Percentiles rank a stretch among this genome's conserved stretches.
Evolutionary conservation across 2,797 vertebrate genomes (phyloP).

Genomic region (Rhinichthys osculus): DNA sequence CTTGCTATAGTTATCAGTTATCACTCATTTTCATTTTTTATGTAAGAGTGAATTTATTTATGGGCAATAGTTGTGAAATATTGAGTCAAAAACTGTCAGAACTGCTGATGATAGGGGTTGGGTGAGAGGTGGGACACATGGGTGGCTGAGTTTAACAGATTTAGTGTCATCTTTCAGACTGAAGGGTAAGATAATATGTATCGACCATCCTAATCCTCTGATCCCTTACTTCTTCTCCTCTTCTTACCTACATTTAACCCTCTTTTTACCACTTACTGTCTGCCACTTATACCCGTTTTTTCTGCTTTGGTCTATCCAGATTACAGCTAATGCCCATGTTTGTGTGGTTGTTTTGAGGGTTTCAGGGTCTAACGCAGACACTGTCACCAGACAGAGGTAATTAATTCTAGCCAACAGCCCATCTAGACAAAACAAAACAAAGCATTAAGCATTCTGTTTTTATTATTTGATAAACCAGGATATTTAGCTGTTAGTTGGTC

Average conservation of each 20-base stretch:
- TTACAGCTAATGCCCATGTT: conserved; percentile 67
- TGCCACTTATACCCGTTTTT: conserved; percentile 30
- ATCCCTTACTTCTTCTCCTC: conserved; percentile 67
- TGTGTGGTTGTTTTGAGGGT: conserved; percentile 50
- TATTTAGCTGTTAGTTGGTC: background rate
- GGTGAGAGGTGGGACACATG: background rate
- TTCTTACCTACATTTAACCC: conserved; percentile 14
- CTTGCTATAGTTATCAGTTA: background rate
- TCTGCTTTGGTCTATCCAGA: conserved; percentile 62
- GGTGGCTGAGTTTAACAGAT: conserved; percentile 71
- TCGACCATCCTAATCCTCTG: conserved; percentile 79
- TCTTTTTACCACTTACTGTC: conserved; percentile 35
- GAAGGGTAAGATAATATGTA: conserved; percentile 75
- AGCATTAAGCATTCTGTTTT: background rate
- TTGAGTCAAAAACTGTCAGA: background rate
- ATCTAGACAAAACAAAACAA: conserved; percentile 6
- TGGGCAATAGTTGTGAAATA: background rate
- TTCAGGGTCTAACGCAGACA: background rate
- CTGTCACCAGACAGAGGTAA: conserved; percentile 35
- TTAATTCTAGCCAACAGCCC: background rate
- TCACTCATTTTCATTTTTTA: background rate
- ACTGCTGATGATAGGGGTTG: background rate
- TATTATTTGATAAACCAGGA: background rate
- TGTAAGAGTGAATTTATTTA: background rate
- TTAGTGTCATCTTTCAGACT: conserved; percentile 83